A percentile compares a stretch with the other conserved stretches of the same genome.
phyloP scores from a whole-genome alignment of 37 sponge, comb jelly and placozoan species.

The Aphrocallistes beatrix region DNA sequence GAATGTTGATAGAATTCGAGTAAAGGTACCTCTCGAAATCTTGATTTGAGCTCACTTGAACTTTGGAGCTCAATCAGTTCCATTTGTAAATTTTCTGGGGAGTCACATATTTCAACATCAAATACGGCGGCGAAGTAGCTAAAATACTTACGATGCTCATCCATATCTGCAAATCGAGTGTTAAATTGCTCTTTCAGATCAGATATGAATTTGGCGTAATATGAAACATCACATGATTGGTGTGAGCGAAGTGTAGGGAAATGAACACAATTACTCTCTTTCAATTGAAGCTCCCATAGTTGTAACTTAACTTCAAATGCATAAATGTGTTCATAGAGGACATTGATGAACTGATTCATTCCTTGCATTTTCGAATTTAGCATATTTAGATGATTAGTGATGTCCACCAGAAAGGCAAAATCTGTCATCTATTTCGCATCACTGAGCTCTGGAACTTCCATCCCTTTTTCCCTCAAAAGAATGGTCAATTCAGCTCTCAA shows the following conservation, averaged over 20 bases:
- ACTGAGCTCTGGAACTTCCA: conserved; percentile 15
- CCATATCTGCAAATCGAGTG: not conserved
- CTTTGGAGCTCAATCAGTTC: conserved; percentile 10
- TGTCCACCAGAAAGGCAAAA: conserved; percentile 15
- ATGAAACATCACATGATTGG: not conserved
- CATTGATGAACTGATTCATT: not conserved
- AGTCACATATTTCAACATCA: not conserved
- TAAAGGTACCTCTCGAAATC: not conserved
- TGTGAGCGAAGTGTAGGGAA: not conserved
- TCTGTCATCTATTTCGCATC: conserved; percentile 7
- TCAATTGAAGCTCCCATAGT: conserved; percentile 8
- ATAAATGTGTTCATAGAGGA: conserved; percentile 1
- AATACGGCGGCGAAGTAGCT: conserved; percentile 10
- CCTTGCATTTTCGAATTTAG: conserved; percentile 15
- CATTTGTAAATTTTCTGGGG: not conserved
- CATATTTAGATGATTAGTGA: not conserved
- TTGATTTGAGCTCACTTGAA: not conserved
- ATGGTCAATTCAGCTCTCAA: not conserved
- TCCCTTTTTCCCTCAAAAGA: not conserved
- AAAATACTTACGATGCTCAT: not conserved
- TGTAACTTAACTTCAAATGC: conserved; percentile 1
- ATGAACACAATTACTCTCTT: not conserved
- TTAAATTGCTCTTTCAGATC: not conserved
- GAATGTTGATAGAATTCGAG: not conserved
- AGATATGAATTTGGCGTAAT: not conserved